phyloP scores from a whole-genome alignment of 1,140 invertebrate genomes.

The Cydia strobilella region DNA sequence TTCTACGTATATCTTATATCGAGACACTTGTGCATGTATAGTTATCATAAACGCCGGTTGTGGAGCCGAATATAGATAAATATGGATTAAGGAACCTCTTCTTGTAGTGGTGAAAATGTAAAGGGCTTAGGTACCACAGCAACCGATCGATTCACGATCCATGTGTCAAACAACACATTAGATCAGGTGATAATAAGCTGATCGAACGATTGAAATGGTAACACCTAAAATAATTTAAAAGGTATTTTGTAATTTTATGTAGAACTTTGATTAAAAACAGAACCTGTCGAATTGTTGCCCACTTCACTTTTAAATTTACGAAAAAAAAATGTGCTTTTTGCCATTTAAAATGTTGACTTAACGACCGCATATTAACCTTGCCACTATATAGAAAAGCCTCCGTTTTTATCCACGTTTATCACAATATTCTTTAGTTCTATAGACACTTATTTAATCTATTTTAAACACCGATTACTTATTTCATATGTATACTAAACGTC shows the following conservation, averaged over 20 bases:
- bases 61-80: not conserved
- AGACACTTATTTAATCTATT: slow-evolving; percentile 21
- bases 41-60: slow-evolving; percentile 1
- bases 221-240: not conserved
- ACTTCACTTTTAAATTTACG: not conserved
- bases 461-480: slow-evolving; percentile 2
- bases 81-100: slow-evolving; percentile 8
- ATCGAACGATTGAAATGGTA: slow-evolving; percentile 1
- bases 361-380: not conserved
- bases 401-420: slow-evolving; percentile 6
- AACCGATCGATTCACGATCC: not conserved
- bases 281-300: not conserved
- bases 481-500: slow-evolving; percentile 5
- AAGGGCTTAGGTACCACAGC: not conserved
- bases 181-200: not conserved
- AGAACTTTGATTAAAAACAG: not conserved
- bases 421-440: not conserved
- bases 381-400: not conserved
- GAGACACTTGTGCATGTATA: slow-evolving; percentile 36
- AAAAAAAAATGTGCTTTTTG: not conserved
- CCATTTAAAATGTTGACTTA: not conserved
- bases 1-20: slow-evolving; percentile 36
- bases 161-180: not conserved
- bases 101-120: not conserved
- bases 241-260: too few species aligned